phyloP scores from a whole-genome alignment of 1,140 invertebrate species.

The Agrypnia vestita region DNA sequence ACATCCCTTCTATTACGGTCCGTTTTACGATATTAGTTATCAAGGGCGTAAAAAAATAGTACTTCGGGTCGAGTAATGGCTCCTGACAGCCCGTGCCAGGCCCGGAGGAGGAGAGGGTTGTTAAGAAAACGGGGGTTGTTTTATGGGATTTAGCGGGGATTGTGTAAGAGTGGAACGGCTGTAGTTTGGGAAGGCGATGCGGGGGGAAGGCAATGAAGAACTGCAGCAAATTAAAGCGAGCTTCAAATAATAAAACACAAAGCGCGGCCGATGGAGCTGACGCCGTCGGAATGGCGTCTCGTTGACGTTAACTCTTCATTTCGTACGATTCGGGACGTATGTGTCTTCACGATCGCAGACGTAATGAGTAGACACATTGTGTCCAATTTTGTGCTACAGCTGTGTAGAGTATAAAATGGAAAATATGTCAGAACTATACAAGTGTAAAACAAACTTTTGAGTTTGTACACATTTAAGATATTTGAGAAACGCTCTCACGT shows the following conservation, averaged over 20 bases:
- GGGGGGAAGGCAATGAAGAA: slow-evolving; percentile 10
- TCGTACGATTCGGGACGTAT: too few relatives aligned
- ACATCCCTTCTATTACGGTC: slow-evolving; percentile 31
- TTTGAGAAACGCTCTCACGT: too few relatives aligned
- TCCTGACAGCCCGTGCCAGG: not conserved
- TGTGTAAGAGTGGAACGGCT: slow-evolving; percentile 23
- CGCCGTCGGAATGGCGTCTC: too few relatives aligned
- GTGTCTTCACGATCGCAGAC: too few relatives aligned
- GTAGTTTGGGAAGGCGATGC: slow-evolving; percentile 3
- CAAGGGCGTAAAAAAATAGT: slow-evolving; percentile 49
- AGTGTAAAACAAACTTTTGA: too few relatives aligned
- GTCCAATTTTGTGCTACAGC: too few relatives aligned
- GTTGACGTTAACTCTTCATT: too few relatives aligned
- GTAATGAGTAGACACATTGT: too few relatives aligned
- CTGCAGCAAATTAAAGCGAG: slow-evolving; percentile 1
- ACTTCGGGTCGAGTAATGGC: slow-evolving; percentile 13
- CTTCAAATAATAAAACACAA: not conserved
- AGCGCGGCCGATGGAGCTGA: too few relatives aligned
- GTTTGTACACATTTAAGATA: too few relatives aligned
- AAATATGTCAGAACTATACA: too few relatives aligned
- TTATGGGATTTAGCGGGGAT: not conserved
- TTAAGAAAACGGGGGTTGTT: slow-evolving; percentile 11
- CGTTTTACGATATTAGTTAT: slow-evolving; percentile 58
- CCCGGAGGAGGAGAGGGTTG: not conserved
- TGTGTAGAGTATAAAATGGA: too few relatives aligned